Percentiles rank a stretch among this genome's conserved stretches.
Conservation (phyloP, 2,888 invertebrate genomes). For the Scotopteryx bipunctaria region DNA sequence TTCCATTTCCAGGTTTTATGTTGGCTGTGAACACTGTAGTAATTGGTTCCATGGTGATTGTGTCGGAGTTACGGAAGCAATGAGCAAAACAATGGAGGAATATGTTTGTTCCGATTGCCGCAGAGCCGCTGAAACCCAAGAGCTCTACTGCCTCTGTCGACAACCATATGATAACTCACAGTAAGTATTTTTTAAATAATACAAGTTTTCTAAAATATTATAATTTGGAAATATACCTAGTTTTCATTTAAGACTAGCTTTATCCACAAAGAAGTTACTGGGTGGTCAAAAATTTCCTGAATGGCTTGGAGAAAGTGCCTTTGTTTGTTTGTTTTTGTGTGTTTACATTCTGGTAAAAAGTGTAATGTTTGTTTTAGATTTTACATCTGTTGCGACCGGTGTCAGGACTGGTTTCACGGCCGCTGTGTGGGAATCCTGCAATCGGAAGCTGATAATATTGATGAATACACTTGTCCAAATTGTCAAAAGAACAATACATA, state of each 20-base stretch:
- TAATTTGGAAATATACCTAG: too few relatives aligned
- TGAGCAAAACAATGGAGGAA: conserved; percentile 94
- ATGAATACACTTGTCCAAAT: conserved; percentile 97
- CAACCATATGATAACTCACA: conserved; percentile 99
- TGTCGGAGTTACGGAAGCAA: conserved; percentile 95
- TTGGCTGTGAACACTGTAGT: conserved; percentile 98
- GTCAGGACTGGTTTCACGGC: conserved; percentile 99
- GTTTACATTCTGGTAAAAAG: too few relatives aligned
- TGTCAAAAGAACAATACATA: conserved; percentile 95
- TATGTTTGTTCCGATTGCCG: conserved; percentile 95
- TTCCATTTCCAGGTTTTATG: conserved; percentile 90
- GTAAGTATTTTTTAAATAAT: conserved; percentile 80
- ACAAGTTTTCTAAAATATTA: not conserved
- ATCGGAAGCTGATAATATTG: conserved; percentile 96
- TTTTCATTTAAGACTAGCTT: too few relatives aligned
- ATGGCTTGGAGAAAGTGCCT: too few relatives aligned
- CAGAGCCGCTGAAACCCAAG: conserved; percentile 93
- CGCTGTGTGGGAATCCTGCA: conserved; percentile 97
- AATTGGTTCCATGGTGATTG: conserved; percentile 99
- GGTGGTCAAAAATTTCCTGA: too few relatives aligned
- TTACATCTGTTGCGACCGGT: conserved; percentile 99
- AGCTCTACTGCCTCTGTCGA: conserved; percentile 97
- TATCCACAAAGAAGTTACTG: too few relatives aligned
- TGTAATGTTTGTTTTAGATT: conserved; percentile 85
- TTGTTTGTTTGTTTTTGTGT: too few relatives aligned